These are phyloP conservation scores for Ammodytes dubius DNA, from an alignment of 2,113 vertebrate species.

Conservation along the genomic window DNA sequence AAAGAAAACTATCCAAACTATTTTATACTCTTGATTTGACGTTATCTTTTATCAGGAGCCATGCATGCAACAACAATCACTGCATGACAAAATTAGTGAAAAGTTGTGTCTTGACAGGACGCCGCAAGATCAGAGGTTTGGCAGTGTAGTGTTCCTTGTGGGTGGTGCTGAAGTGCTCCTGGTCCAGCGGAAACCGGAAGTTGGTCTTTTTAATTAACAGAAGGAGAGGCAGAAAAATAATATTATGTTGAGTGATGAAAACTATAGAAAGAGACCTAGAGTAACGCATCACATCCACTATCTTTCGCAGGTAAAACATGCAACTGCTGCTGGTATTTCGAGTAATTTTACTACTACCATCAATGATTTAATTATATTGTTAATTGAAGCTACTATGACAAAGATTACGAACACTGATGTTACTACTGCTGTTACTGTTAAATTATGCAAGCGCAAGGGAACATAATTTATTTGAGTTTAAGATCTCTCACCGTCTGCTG, in stretches of 20 bases:
- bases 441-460: neutral
- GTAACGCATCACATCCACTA: too few species aligned
- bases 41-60: neutral
- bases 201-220: slow-evolving; percentile 51
- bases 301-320: neutral
- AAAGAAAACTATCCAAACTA: neutral
- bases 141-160: slow-evolving; percentile 35
- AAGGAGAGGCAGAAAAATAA: slow-evolving; percentile 22
- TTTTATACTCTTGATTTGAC: neutral
- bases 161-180: slow-evolving; percentile 52
- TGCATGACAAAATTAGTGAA: neutral
- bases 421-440: neutral
- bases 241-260: neutral
- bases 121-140: slow-evolving; percentile 14
- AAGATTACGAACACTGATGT: neutral
- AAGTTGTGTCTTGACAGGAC: neutral
- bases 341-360: neutral
- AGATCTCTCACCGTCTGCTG: slow-evolving; percentile 47
- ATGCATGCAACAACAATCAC: neutral
- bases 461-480: neutral
- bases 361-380: neutral
- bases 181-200: slow-evolving; percentile 35
- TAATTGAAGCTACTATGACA: neutral
- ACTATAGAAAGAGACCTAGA: neutral
- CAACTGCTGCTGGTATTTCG: neutral